phyloP scores from a whole-genome alignment of 37 sponge, comb jelly and placozoan genomes.

The Bolinopsis microptera region DNA sequence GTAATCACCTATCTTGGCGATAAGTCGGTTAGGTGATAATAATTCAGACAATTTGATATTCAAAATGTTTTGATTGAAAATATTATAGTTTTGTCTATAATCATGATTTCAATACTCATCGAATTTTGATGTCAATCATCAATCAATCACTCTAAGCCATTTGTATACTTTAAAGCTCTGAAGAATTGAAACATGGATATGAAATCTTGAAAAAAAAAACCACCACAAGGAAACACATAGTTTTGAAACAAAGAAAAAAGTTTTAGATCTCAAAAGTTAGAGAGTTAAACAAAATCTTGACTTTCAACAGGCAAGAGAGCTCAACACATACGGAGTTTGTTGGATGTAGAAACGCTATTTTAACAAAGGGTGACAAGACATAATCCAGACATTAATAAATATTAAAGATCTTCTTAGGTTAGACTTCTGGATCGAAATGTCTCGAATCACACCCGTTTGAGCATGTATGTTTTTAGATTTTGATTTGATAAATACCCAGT shows the following conservation, averaged over 20 bases:
- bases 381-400: not conserved
- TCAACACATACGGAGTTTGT: not conserved
- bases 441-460: not conserved
- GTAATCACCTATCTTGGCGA: not conserved
- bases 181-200: too few relatives aligned
- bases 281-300: not conserved
- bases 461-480: not conserved
- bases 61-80: too few relatives aligned
- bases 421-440: not conserved
- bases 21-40: too few relatives aligned
- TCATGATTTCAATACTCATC: not conserved
- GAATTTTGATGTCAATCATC: not conserved
- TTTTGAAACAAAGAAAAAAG: not conserved
- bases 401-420: not conserved
- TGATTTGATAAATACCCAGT: not conserved
- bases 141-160: too few relatives aligned
- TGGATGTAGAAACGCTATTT: not conserved
- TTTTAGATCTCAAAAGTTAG: not conserved
- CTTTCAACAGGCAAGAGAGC: not conserved
- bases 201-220: too few relatives aligned
- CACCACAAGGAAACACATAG: not conserved
- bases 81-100: too few relatives aligned
- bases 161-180: too few relatives aligned
- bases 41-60: too few relatives aligned
- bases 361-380: not conserved